Evolutionary conservation across 2,113 vertebrate species (phyloP), one percentile per base, ranked within the genome.

Genomic region (Speoplatyrhinus poulsoni): DNA sequence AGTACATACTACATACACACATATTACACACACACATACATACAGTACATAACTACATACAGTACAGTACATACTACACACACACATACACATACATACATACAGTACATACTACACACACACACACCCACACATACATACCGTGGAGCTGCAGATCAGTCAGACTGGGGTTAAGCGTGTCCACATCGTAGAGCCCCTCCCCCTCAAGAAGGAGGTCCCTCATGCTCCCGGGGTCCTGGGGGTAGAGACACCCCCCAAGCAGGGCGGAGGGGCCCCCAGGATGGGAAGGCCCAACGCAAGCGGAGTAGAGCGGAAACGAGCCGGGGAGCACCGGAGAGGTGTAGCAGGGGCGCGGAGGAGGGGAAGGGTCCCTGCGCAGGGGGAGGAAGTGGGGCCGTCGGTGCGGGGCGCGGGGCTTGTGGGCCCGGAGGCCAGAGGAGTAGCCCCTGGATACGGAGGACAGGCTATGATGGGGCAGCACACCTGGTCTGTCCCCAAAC

Each of bases 121-220:
- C 26, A 26, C 19, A 26, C 26, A 26, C 2, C 2, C 26, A 26
- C 2, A 26, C 1, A 2, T 0, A 41, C 70, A 52, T 75, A 93
- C 92, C 92, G 84, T 98, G 96, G 81, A 99, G 93, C 78, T 98
- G 96, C 53, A 99, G 95, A 73, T 98, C 98, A 0, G 93, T 96
- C 75, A 99, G 93, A 80, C 94, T 97, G 0, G 98, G 96, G 58
- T 97, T 96, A 41, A 99, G 94, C 12, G 92, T 92, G 58, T 98
- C 96, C 0, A 99, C 86, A 48, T 99, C 97, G 0, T 91, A 96
- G 66, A 87, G 92, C 60, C 88, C 85, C 16, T 98, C 96, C 36
- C 91, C 94, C 0, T 98, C 97, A 76, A 94, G 70, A 13, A 96
- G 87, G 1, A 94, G 72, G 12, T 96, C 96, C 4, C 94, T 94